A percentile compares a stretch with the other conserved stretches of the same genome.
Conservation (phyloP, 2,797 vertebrate species). For the Lerista edwardsae region DNA sequence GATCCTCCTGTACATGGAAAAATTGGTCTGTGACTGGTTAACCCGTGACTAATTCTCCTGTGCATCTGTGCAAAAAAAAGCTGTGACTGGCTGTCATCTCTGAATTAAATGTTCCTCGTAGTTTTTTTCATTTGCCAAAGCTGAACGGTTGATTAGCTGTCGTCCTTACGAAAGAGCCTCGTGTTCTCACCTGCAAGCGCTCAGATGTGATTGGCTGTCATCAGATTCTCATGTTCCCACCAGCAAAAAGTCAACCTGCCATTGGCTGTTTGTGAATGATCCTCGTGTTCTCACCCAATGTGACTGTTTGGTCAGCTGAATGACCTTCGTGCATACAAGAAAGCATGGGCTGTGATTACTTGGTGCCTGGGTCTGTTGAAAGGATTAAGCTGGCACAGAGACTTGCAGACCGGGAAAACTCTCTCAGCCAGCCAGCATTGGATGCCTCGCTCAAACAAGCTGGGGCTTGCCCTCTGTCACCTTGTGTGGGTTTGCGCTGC, state of each 20-base stretch:
- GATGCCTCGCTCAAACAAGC: conserved; percentile 8
- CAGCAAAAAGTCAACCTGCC: conserved; percentile 12
- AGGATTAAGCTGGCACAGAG: neutral
- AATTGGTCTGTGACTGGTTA: conserved; percentile 36
- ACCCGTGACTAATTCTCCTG: conserved; percentile 20
- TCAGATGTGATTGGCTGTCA: conserved; percentile 27
- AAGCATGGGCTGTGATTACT: conserved; percentile 32
- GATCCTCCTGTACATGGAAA: conserved; percentile 8
- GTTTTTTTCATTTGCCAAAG: conserved; percentile 37
- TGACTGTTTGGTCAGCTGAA: conserved; percentile 33
- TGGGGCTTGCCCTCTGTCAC: neutral
- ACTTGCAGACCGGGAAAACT: neutral
- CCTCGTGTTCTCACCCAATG: conserved; percentile 31
- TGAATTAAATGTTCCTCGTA: conserved; percentile 24
- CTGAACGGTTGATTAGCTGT: conserved; percentile 51
- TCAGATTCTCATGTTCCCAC: conserved; percentile 41
- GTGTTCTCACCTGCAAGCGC: conserved; percentile 32
- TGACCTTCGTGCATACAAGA: neutral
- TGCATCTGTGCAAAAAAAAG: neutral
- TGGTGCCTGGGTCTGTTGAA: conserved; percentile 7
- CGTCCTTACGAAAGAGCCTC: neutral
- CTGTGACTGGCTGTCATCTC: conserved; percentile 3
- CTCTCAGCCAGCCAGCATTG: conserved; percentile 2
- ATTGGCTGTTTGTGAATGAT: conserved; percentile 46
- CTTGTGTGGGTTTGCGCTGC: neutral